A percentile compares a stretch with the other conserved stretches of the same genome.
phyloP scores from a whole-genome alignment of 2,797 vertebrate species.

The Sparidentex hasta region DNA sequence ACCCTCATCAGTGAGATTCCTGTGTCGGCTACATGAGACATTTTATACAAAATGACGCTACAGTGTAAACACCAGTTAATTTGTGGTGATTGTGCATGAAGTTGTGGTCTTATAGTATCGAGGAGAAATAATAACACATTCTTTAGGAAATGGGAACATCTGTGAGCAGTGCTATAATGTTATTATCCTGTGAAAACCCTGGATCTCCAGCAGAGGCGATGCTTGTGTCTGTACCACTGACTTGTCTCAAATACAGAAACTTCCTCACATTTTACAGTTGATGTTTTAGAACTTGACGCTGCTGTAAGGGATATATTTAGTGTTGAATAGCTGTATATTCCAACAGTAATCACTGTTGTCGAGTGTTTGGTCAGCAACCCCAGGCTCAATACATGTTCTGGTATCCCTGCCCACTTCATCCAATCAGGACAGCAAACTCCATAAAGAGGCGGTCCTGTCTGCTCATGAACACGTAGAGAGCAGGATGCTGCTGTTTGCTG shows the following conservation, averaged over 20 bases:
- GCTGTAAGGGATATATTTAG: too few relatives aligned
- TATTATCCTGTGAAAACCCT: conserved; percentile 1
- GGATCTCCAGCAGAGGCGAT: conserved; percentile 14
- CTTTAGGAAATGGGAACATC: conserved; percentile 18
- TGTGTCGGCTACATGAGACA: conserved; percentile 13
- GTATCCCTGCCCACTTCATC: too few relatives aligned
- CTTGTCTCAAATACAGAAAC: not conserved
- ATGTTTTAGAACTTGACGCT: not conserved
- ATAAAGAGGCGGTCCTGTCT: too few relatives aligned
- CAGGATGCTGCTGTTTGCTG: too few relatives aligned
- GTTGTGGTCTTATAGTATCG: conserved; percentile 17
- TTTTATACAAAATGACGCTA: conserved; percentile 32
- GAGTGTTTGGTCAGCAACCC: too few relatives aligned
- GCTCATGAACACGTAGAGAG: too few relatives aligned
- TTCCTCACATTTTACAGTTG: not conserved
- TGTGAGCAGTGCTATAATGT: conserved; percentile 24
- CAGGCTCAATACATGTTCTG: too few relatives aligned
- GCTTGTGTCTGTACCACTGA: not conserved
- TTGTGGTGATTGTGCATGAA: conserved; percentile 27
- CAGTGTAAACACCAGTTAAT: conserved; percentile 53
- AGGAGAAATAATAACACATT: conserved; percentile 29
- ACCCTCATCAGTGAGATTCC: conserved; percentile 5
- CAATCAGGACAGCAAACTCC: too few relatives aligned
- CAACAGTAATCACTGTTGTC: too few relatives aligned
- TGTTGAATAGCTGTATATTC: too few relatives aligned